Base-by-base conservation (phyloP, 2,888 invertebrate species). In the Blastobasis lacticolella region DNA sequence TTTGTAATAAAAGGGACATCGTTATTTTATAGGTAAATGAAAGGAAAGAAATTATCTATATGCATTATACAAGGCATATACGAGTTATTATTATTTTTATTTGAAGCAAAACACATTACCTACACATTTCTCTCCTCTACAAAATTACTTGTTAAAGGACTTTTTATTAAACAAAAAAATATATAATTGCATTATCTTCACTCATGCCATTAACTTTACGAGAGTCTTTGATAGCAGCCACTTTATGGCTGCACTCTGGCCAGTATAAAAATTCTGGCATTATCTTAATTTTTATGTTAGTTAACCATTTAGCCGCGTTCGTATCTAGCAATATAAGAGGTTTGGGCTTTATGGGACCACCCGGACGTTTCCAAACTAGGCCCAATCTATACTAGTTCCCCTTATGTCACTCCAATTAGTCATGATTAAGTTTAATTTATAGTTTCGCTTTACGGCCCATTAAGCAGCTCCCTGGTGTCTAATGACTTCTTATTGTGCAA, bases 401-500 rank as follows among this genome's bases (percentile, higher is more conserved):
- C 69, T 67, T 71, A 71, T 75, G 73, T 75, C 73, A 73, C 66
- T 73, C 71, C 78, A 85, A 87, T 87, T 87, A 83, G 83, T 82
- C 78, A 82, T 80, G 83, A 87, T 87, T 82, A 86, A 80, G 71
- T 80, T 73, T 75, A 84, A 86, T 88, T 86, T 86, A 86, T 87
- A 73, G 77, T 70, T 75, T 73, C 68, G 71, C 83, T 85, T 83
- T 78, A 81, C 82, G 80, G 78, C 64, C 81, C 82, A 83, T 86
- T 86, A 78, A 78, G 64, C 60, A 66, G 69, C 74, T 80, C 78
- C 75, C 75, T 73, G 67, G 73, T 72, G 76, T 74, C 71, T 76
- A 76, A 79, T 75, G 75, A 75, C 73, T 77, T 72, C 75, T 79
- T 77, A 74, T 79, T 80, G 78, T 78, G 71, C 68, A 71, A 66